Evolutionary conservation across 2,888 invertebrate species (phyloP).

Genomic region (Tethea ocularis): DNA sequence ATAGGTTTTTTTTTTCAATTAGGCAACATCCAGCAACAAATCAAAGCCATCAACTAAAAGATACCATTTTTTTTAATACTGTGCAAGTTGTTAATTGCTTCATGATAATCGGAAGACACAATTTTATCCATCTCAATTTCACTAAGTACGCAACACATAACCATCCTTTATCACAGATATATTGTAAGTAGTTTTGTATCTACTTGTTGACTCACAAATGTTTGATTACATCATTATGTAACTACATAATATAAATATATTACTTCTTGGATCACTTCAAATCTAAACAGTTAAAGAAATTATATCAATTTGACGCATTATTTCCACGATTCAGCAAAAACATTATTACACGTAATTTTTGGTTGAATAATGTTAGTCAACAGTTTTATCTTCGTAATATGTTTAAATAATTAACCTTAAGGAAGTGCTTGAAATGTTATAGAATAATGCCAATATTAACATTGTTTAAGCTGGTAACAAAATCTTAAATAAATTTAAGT

Average conservation of each 20-base stretch:
- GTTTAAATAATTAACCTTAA: neutral
- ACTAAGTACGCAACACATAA: conserved; percentile 3
- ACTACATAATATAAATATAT: neutral
- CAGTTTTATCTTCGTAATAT: neutral
- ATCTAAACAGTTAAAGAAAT: neutral
- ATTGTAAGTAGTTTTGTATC: neutral
- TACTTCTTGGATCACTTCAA: neutral
- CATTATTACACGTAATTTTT: no score
- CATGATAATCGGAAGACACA: conserved; percentile 3
- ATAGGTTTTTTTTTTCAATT: neutral
- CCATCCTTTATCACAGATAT: conserved; percentile 1
- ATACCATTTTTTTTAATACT: neutral
- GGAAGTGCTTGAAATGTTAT: neutral
- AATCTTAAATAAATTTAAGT: conserved; percentile 18
- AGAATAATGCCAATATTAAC: no score
- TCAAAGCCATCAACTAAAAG: neutral
- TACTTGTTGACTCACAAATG: conserved; percentile 2
- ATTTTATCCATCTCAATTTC: conserved; percentile 4
- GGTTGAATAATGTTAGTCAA: no score
- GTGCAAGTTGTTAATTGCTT: neutral
- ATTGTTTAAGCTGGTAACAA: neutral
- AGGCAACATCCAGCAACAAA: neutral
- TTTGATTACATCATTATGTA: neutral
- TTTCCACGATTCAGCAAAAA: neutral
- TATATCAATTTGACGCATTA: neutral